A percentile compares a stretch with the other conserved stretches of the same genome.
These are phyloP conservation scores for Bhutanitis thaidina DNA, from an alignment of 2,888 invertebrate species.

Conservation along the genomic window DNA sequence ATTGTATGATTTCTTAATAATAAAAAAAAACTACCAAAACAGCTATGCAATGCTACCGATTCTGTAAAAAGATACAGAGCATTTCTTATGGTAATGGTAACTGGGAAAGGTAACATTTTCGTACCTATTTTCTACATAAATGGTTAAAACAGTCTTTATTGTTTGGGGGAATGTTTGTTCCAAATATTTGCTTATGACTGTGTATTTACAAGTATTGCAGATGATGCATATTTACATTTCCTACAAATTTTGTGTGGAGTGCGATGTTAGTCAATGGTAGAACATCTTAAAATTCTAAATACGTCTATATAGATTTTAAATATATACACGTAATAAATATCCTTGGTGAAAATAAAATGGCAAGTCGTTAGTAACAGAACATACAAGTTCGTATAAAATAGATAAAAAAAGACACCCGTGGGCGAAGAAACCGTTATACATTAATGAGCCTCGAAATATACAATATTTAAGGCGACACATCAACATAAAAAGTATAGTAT, in stretches of 20 bases:
- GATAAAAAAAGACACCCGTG: constrained; percentile 40
- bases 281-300: constrained; percentile 51
- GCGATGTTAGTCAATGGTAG: constrained; percentile 50
- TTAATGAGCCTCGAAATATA: constrained; percentile 65
- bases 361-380: constrained; percentile 73
- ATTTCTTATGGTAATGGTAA: constrained; percentile 45
- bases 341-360: constrained; percentile 75
- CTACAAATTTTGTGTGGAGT: constrained; percentile 42
- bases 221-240: constrained; percentile 54
- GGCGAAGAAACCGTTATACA: constrained; percentile 35
- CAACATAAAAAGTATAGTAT: constrained; percentile 41
- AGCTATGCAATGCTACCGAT: neutral
- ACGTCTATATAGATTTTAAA: constrained; percentile 33
- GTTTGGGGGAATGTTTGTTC: constrained; percentile 34
- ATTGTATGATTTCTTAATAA: constrained; percentile 9
- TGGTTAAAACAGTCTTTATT: constrained; percentile 58
- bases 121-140: constrained; percentile 44
- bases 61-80: neutral
- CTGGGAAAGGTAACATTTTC: constrained; percentile 46
- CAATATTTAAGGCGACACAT: constrained; percentile 56
- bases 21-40: constrained; percentile 5
- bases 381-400: constrained; percentile 46
- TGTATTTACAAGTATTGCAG: constrained; percentile 64
- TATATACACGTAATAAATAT: constrained; percentile 60
- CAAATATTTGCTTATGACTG: constrained; percentile 34